Base-by-base conservation (phyloP, 2,888 invertebrate genomes). In the Hypomecis atomaria region DNA sequence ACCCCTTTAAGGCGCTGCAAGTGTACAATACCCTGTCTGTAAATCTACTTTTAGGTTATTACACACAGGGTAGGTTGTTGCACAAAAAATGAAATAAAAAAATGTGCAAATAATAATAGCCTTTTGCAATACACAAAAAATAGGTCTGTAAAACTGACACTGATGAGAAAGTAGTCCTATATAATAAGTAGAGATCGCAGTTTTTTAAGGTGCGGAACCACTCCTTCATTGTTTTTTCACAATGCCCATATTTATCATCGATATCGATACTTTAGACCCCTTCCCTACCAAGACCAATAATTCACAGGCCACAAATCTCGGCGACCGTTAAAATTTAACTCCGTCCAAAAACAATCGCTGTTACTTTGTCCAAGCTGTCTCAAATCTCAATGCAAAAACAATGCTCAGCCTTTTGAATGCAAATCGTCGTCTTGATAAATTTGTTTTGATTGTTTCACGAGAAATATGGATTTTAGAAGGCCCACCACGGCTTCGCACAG, bases 261-360 rank as follows among this genome's bases (percentile, higher is more conserved):
- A 66, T 57, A 57, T 66, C 62, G 56, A 58, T 45, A 54, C 7
- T 10, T 34, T 60, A 62, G 44, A n/a, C 37, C 7, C 10, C 83
- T 69, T 74, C 86, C 77, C 87, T 85, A 77, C 67, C 60, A 48
- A 40, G 66, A 70, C 77, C 75, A 80, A 86, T 89, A 89, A 88
- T 82, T 88, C 85, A 89, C 88, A 81, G 86, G 78, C 86, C 85
- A 89, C 89, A 90, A 91, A 90, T 90, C 89, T 84, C 81, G 77
- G 76, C 78, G 81, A 78, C 82, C 82, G 81, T 89, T 86, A 90
- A 88, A 87, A 78, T 83, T 81, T 85, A 80, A 78, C 73, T 78
- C 78, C 78, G 72, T 78, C 71, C 71, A 82, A 85, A 63, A 86
- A 81, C 84, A 87, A 86, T 71, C 70, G 70, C 40, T 74, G 77